Percentiles rank a stretch among this genome's conserved stretches.
phyloP scores from a whole-genome alignment of 2,888 invertebrate species.

The Ametastegia equiseti region DNA sequence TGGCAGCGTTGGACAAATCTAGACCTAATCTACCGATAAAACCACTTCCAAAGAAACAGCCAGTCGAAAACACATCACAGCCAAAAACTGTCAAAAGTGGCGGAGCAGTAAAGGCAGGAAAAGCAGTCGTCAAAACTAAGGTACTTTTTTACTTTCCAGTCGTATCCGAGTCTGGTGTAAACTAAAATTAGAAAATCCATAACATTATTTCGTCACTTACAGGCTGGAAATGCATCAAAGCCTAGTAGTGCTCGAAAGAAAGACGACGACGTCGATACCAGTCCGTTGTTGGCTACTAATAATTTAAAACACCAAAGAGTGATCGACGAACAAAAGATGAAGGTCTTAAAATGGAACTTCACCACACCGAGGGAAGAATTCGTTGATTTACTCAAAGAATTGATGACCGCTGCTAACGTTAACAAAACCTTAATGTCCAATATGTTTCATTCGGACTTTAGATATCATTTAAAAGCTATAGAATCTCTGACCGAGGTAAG shows the following conservation, averaged over 20 bases:
- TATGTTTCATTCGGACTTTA: conserved; percentile 97
- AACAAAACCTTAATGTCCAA: conserved; percentile 92
- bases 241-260: conserved; percentile 81
- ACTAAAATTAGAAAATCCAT: not conserved
- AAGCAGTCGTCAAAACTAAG: conserved; percentile 79
- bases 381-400: conserved; percentile 92
- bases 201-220: not conserved
- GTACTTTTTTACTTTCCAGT: too few species aligned
- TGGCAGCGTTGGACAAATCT: conserved; percentile 90
- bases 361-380: conserved; percentile 95
- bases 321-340: conserved; percentile 95
- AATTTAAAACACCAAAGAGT: conserved; percentile 94
- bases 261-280: conserved; percentile 89
- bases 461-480: conserved; percentile 96
- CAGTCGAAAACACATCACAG: conserved; percentile 78
- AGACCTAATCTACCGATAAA: conserved; percentile 90
- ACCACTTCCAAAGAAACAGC: conserved; percentile 81
- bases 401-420: conserved; percentile 92
- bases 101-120: conserved; percentile 75
- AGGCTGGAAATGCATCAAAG: conserved; percentile 62
- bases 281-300: conserved; percentile 87
- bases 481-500: conserved; percentile 88
- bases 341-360: conserved; percentile 97
- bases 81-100: conserved; percentile 80
- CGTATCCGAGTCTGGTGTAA: not conserved